Evolutionary conservation across 2,888 invertebrate species (phyloP).

Genomic region (Luperina testacea): DNA sequence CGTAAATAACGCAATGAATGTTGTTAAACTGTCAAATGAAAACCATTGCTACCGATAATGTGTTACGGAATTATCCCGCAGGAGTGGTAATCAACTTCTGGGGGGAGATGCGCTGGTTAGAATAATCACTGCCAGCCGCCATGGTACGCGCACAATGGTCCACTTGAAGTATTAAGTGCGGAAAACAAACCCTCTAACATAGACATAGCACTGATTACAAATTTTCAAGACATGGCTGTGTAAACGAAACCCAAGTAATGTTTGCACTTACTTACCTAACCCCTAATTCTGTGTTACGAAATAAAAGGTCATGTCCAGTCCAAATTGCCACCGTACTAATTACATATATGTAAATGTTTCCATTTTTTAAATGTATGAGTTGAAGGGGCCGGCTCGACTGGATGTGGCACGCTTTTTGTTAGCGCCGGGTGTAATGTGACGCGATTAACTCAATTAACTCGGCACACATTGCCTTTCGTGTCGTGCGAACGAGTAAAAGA

Average conservation of each 20-base stretch:
- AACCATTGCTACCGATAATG: too few relatives aligned
- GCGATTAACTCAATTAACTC: slow-evolving; percentile 59
- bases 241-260: slow-evolving; percentile 25
- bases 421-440: slow-evolving; percentile 44
- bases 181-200: not conserved
- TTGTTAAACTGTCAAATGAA: too few relatives aligned
- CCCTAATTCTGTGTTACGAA: slow-evolving; percentile 32
- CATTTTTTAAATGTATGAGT: slow-evolving; percentile 45
- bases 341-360: slow-evolving; percentile 47
- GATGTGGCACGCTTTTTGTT: slow-evolving; percentile 47
- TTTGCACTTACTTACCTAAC: slow-evolving; percentile 19
- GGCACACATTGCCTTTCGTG: slow-evolving; percentile 48
- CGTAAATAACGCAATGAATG: too few relatives aligned
- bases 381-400: slow-evolving; percentile 20
- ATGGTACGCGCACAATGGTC: not conserved
- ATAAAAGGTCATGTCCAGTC: slow-evolving; percentile 30
- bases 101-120: not conserved
- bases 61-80: too few relatives aligned
- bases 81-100: not conserved
- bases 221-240: not conserved
- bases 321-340: slow-evolving; percentile 35
- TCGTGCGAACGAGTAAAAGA: slow-evolving; percentile 38
- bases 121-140: not conserved
- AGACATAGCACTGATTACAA: not conserved
- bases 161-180: not conserved